phyloP scores from a whole-genome alignment of 2,113 vertebrate species.

The Seriola aureovittata region DNA sequence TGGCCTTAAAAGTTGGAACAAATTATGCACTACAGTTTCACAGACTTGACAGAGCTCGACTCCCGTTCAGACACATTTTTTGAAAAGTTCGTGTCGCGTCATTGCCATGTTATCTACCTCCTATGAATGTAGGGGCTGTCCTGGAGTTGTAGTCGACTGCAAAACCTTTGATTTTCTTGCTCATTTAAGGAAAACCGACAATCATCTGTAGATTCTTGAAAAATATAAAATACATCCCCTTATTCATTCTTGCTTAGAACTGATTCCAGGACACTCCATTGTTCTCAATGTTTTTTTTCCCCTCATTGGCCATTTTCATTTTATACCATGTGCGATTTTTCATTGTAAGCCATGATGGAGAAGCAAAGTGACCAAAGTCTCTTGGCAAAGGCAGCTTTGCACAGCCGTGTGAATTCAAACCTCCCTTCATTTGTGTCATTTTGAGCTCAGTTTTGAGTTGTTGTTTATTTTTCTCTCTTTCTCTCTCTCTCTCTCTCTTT shows the following conservation, averaged over 20 bases:
- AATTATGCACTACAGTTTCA: conserved; percentile 78
- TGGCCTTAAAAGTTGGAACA: conserved; percentile 81
- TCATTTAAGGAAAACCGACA: conserved; percentile 58
- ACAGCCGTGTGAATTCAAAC: conserved; percentile 78
- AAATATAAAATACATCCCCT: conserved; percentile 18
- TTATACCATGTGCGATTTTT: conserved; percentile 14
- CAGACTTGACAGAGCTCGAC: conserved; percentile 57
- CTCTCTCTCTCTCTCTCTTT: conserved; percentile 9
- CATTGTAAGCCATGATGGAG: conserved; percentile 69
- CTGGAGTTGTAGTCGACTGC: conserved; percentile 66
- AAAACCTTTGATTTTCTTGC: conserved; percentile 21
- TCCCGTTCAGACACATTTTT: conserved; percentile 31
- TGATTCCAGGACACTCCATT: conserved; percentile 66
- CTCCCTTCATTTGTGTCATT: conserved; percentile 76
- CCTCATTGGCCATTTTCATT: conserved; percentile 37
- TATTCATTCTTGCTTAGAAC: conserved; percentile 11
- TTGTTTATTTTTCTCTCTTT: conserved; percentile 24
- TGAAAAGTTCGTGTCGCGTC: conserved; percentile 36
- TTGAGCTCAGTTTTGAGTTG: conserved; percentile 55
- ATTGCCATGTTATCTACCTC: conserved; percentile 81
- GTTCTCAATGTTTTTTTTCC: conserved; percentile 15
- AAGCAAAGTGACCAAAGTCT: conserved; percentile 84
- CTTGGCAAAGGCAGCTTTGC: conserved; percentile 65
- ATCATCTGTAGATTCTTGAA: conserved; percentile 59
- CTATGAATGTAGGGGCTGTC: conserved; percentile 80